phyloP scores from a whole-genome alignment of 2,797 vertebrate species.

The Bucorvus abyssinicus region DNA sequence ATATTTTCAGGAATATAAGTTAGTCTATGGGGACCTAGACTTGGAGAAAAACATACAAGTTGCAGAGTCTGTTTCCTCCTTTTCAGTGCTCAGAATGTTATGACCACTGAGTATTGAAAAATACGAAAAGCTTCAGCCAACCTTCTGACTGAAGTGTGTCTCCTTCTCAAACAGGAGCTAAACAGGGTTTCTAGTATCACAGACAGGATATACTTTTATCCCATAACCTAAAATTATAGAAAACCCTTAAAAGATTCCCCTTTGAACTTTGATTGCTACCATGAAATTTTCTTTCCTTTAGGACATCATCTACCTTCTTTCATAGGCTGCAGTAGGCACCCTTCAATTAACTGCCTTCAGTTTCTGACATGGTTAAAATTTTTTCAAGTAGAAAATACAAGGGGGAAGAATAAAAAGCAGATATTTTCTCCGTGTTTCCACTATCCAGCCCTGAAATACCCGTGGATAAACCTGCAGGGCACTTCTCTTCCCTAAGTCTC shows the following conservation, averaged over 20 bases:
- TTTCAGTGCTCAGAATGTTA: neutral
- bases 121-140: neutral
- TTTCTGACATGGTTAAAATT: neutral
- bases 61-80: neutral
- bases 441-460: neutral
- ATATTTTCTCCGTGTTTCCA: neutral
- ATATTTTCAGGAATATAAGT: conserved; percentile 5
- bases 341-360: neutral
- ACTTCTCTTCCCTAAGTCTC: neutral
- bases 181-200: neutral
- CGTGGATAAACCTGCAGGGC: neutral
- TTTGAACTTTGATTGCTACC: neutral
- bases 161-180: conserved; percentile 4
- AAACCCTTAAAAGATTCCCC: neutral
- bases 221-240: neutral
- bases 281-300: neutral
- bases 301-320: neutral
- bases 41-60: neutral
- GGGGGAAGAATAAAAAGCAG: neutral
- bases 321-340: neutral
- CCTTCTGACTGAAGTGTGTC: neutral
- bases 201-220: neutral
- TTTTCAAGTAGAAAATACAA: neutral
- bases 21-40: neutral
- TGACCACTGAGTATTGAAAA: neutral